Percentiles rank a stretch among this genome's conserved stretches.
Evolutionary conservation across 2,797 vertebrate genomes (phyloP).

Genomic region (Premnoplex brunnescens): DNA sequence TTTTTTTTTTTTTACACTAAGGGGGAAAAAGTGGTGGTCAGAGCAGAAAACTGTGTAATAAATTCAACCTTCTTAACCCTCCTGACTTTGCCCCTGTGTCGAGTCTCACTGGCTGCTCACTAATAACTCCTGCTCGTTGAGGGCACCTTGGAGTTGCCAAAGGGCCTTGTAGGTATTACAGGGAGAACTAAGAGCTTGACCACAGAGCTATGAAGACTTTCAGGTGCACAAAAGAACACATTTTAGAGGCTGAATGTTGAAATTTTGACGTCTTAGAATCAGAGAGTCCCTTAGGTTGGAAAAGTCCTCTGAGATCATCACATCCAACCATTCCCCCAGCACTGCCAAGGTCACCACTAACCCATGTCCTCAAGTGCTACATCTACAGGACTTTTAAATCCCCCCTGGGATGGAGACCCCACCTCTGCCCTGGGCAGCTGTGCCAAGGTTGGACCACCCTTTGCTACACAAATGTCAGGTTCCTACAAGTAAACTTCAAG

Average conservation of each 20-base stretch:
- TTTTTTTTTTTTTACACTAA: not conserved
- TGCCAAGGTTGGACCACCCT: not conserved
- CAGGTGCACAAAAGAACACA: not conserved
- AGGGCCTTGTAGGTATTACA: not conserved
- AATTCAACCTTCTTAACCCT: not conserved
- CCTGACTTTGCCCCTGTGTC: not conserved
- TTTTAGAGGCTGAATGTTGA: not conserved
- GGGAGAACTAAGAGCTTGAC: fast-evolving
- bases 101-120: not conserved
- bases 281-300: not conserved
- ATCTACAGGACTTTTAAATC: not conserved
- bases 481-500: not conserved
- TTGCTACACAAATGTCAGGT: not conserved
- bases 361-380: not conserved
- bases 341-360: not conserved
- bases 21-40: not conserved
- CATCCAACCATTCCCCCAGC: not conserved
- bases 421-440: not conserved
- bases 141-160: not conserved
- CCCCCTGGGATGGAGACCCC: not conserved
- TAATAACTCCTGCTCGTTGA: not conserved
- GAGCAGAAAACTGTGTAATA: not conserved
- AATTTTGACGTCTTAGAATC: not conserved
- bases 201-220: fast-evolving
- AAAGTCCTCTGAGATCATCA: not conserved